These are phyloP conservation scores for Myrmecophaga tridactyla DNA, from an alignment of 2,113 vertebrate genomes.

Conservation along the genomic window DNA sequence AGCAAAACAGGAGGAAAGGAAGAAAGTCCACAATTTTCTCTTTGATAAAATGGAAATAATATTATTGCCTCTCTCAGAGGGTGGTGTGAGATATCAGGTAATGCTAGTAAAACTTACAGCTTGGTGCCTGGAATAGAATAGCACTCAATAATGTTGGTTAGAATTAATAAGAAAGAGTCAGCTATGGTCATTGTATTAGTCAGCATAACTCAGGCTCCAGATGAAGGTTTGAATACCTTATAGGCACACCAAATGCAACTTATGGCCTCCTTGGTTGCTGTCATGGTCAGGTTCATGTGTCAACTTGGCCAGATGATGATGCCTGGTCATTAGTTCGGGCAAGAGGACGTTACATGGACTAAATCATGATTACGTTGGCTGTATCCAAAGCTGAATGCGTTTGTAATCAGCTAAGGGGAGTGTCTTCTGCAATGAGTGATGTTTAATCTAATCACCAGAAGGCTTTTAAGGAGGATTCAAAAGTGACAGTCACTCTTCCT, in stretches of 20 bases:
- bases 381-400: no score
- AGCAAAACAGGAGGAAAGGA: not conserved
- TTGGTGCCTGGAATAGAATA: not conserved
- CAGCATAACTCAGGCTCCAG: not conserved
- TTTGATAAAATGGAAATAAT: not conserved
- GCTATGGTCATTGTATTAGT: not conserved
- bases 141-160: not conserved
- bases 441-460: no score
- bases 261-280: not conserved
- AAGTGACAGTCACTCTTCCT: no score
- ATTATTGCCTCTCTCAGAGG: not conserved
- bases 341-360: no score
- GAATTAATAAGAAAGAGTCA: not conserved
- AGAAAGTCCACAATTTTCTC: not conserved
- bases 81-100: not conserved
- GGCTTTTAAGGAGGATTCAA: no score
- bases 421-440: no score
- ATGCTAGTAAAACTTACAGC: not conserved
- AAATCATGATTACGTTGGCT: no score
- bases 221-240: not conserved
- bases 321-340: no score
- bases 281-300: no score
- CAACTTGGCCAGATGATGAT: no score
- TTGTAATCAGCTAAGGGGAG: no score
- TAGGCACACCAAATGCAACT: not conserved